Base-by-base conservation (phyloP, 64 coral and sea anemone genomes). In the Platygyra sinensis region DNA sequence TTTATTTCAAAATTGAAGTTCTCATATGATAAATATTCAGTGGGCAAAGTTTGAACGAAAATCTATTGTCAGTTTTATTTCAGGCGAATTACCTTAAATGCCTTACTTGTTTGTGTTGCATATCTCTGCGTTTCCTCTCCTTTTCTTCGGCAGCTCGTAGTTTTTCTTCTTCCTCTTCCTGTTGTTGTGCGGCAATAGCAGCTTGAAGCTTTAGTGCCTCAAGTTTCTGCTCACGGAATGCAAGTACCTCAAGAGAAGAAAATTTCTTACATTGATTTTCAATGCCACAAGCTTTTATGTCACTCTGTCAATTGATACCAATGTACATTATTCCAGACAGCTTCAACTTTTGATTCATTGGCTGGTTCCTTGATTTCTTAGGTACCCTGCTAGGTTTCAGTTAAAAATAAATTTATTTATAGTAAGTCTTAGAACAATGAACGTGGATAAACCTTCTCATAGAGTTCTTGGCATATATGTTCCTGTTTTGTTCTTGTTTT, bases 161-260 rank as follows among this genome's bases (percentile, higher is more conserved):
- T 27, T 78, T 14, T 36, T 85, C 54, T 39, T 90, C 85, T 89
- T 94, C 87, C 72, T 98, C 86, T 92, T 98, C 86, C 30, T 86
- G 92, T 83, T 94, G 77, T 80, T 93, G 92, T 27, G 93, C 89
- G 72, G 96, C 93, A 87, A 98, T 98, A 30, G 36, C 89, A 72
- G 93, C 89, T 90, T 94, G 91, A 8, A 98, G 67, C 49, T 89
- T 94, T 36, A 98, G 42, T 11, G 93, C 96, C 74, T 98, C 96
- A 80, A 98, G 92, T 51, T 98, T 94, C 88, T 98, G 89, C 71
- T 98, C 95, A 57, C 95, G 90, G 39, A 94, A 98, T 89, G 92
- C 86, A 51, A 98, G 78, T 29, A 98, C 95, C 95, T 98, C 25
- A 24, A 80, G 79, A 11, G n/a, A 77, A 77, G 0, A 61, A 24